Evolutionary conservation across 2,797 vertebrate genomes (phyloP).

Genomic region (Sarcoramphus papa): DNA sequence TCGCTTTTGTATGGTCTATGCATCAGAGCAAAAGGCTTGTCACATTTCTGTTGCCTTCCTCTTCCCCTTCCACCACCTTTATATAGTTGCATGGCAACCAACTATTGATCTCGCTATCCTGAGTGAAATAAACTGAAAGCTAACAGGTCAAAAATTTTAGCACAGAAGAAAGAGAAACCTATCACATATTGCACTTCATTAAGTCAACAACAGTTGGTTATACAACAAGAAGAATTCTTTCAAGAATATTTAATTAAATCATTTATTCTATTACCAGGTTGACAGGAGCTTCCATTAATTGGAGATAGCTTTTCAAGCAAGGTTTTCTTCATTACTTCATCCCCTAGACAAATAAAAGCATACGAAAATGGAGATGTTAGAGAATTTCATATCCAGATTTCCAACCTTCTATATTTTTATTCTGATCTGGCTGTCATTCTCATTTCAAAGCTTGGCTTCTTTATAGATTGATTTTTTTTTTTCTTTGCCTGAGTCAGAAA

Average conservation of each 20-base stretch:
- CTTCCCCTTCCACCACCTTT: neutral
- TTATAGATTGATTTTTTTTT: neutral
- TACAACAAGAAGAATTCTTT: neutral
- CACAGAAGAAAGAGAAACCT: neutral
- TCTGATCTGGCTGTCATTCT: neutral
- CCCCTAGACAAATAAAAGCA: neutral
- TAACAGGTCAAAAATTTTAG: neutral
- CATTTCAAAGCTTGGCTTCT: neutral
- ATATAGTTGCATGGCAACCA: neutral
- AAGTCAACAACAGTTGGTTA: neutral
- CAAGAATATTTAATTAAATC: neutral
- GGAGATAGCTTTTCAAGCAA: neutral
- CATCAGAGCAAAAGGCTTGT: neutral
- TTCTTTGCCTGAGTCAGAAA: constrained; percentile 1
- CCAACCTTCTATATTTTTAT: neutral
- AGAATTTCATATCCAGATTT: neutral
- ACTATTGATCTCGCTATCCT: neutral
- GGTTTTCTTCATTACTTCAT: neutral
- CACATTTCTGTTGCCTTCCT: neutral
- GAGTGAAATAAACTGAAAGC: neutral
- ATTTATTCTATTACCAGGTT: neutral
- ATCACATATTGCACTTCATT: neutral
- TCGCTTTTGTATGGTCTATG: neutral
- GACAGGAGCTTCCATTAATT: neutral
- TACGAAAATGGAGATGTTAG: neutral